Evolutionary conservation across 2,113 vertebrate genomes (phyloP).

Genomic region (Lophius piscatorius): DNA sequence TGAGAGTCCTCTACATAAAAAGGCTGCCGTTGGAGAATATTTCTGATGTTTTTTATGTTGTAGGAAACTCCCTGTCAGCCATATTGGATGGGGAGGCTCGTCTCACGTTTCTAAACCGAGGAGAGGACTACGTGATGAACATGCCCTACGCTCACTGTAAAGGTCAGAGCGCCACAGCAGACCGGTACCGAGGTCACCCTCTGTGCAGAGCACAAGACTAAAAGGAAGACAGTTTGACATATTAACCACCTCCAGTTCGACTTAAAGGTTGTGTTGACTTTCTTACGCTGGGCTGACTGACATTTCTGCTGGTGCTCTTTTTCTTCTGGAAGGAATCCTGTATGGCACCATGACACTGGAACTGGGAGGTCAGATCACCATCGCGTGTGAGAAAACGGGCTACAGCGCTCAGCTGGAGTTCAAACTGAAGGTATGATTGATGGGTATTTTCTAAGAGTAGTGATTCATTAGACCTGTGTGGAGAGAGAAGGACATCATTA

Average conservation of each 20-base stretch:
- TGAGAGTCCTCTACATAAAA: no score
- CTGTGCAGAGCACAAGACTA: neutral
- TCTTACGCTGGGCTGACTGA: neutral
- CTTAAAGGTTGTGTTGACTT: neutral
- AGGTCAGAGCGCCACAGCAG: conserved; percentile 83
- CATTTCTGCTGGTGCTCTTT: neutral
- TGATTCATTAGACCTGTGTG: no score
- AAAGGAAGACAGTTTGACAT: no score
- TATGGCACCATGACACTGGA: conserved; percentile 99
- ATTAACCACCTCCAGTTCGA: neutral
- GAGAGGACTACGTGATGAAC: conserved; percentile 97
- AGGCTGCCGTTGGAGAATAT: neutral
- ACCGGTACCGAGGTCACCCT: neutral
- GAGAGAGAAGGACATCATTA: neutral
- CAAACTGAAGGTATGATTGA: conserved; percentile 89
- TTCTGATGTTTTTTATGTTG: conserved; percentile 26
- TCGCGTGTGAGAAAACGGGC: conserved; percentile 96
- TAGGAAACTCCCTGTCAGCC: conserved; percentile 97
- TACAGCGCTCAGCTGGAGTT: conserved; percentile 97
- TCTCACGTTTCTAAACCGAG: conserved; percentile 92
- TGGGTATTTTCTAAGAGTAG: neutral
- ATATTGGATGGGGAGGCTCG: conserved; percentile 95
- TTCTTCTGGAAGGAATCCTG: conserved; percentile 89
- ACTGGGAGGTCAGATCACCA: conserved; percentile 90
- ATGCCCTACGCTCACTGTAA: conserved; percentile 99